Base-by-base conservation (phyloP, 1,140 invertebrate species). In the Notospermus geniculatus region DNA sequence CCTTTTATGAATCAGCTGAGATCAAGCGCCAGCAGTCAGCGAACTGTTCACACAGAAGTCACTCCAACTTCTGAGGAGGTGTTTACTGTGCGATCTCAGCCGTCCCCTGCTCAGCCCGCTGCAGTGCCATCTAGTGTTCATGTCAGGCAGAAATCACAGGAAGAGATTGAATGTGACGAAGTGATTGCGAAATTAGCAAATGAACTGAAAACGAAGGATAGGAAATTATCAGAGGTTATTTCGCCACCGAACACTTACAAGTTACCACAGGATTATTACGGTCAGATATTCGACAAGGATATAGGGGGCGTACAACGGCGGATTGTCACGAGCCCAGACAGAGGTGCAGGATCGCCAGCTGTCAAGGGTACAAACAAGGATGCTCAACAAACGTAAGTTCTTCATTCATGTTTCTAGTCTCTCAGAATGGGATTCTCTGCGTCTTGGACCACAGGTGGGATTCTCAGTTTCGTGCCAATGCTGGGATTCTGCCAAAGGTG, bases 81-180 rank as follows among this genome's bases (percentile, higher is more conserved):
- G 5, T 5, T 27, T 19, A 19, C 46, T 5, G 5, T n/a, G 46
- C 19, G n/a, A 23, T 23, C 46, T 27, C 19, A 19, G n/a, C n/a
- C 46, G n/a, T 13, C 11, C 19, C 39, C 11, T 43, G 25, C n/a
- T 50, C n/a, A 5, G 19, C 19, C 4, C 5, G 5, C 46, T 23
- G n/a, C 46, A 27, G 4, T 27, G 19, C 46, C 46, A 27, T 19
- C 46, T 19, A 50, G n/a, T 45, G 30, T 60, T 60, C 76, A 79
- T 50, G 65, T 67, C 11, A 63, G 80, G n/a, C 77, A 80, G 56
- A 88, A 88, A 55, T 80, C 88, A 17, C 85, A 87, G 54, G 90
- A 91, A 72, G 91, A 92, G 78, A 84, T 91, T 60, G 90, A 91
- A 65, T 91, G 89, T 80, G 90, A 92, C 69, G 83, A 87, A 67